Percentiles rank a stretch among this genome's conserved stretches.
These are phyloP conservation scores for Himalopsyche kuldschensis DNA, from an alignment of 2,888 invertebrate genomes.

Conservation along the genomic window DNA sequence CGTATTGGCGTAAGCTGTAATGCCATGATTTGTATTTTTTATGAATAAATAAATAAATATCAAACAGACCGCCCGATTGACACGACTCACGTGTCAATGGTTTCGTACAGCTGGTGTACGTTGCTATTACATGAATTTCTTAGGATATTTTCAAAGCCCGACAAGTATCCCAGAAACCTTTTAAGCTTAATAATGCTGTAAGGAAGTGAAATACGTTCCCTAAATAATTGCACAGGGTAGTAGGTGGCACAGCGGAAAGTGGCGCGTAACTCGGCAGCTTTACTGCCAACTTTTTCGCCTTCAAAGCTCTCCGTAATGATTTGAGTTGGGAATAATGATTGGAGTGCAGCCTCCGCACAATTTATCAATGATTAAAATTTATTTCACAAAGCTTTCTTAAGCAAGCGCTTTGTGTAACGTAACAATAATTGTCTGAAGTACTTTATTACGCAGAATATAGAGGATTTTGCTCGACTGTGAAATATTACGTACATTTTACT, in stretches of 20 bases:
- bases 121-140: constrained; percentile 23
- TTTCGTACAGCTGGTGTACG: background rate
- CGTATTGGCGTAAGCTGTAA: too few species aligned
- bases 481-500: too few species aligned
- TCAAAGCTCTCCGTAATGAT: constrained; percentile 1
- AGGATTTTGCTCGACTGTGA: too few species aligned
- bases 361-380: background rate
- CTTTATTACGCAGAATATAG: too few species aligned
- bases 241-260: background rate
- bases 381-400: background rate
- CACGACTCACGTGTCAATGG: background rate
- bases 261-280: background rate
- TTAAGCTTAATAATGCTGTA: constrained; percentile 38
- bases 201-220: constrained; percentile 37
- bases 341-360: background rate
- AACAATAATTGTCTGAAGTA: too few species aligned
- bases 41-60: too few species aligned
- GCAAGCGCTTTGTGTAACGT: background rate
- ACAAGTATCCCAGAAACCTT: constrained; percentile 33
- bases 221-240: constrained; percentile 31
- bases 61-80: background rate
- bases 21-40: too few species aligned
- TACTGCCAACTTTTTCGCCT: background rate
- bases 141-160: constrained; percentile 19
- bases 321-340: background rate